Evolutionary conservation across 2,888 invertebrate species (phyloP).

Genomic region (Machimus atricapillus): DNA sequence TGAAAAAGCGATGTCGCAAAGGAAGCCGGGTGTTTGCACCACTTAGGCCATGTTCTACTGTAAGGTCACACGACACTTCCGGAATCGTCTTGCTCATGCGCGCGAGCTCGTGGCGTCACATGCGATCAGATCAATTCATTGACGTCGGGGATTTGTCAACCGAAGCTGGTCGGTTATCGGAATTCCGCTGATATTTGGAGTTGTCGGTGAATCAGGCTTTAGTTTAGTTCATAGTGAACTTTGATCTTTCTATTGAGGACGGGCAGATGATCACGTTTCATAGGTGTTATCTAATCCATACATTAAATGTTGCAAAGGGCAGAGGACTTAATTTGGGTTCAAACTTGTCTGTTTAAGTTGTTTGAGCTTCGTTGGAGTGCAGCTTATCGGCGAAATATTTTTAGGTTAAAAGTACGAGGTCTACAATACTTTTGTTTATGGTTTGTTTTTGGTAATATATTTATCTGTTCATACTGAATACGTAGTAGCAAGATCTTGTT

Average conservation of each 20-base stretch:
- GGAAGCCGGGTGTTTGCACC: background rate
- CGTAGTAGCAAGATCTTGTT: too few relatives aligned
- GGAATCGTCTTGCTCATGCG: background rate
- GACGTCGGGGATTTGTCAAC: background rate
- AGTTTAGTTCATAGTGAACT: background rate
- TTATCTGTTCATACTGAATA: too few relatives aligned
- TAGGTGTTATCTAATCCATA: background rate
- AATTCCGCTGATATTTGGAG: background rate
- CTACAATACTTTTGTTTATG: background rate
- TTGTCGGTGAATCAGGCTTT: background rate
- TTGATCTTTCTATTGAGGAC: background rate
- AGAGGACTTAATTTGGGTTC: background rate
- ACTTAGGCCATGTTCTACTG: background rate
- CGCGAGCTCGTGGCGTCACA: background rate
- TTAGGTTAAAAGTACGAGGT: background rate
- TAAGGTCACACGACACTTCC: background rate
- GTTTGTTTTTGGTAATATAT: background rate
- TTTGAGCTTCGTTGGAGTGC: background rate
- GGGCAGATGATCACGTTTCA: background rate
- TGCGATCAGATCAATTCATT: background rate
- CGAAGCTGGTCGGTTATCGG: background rate
- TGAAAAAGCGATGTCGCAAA: background rate
- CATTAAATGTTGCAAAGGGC: background rate
- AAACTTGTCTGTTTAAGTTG: background rate
- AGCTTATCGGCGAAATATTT: background rate